A percentile compares a stretch with the other conserved stretches of the same genome.
Conservation (phyloP, 2,797 vertebrate genomes). For the Heteromormyrus szaboi region DNA sequence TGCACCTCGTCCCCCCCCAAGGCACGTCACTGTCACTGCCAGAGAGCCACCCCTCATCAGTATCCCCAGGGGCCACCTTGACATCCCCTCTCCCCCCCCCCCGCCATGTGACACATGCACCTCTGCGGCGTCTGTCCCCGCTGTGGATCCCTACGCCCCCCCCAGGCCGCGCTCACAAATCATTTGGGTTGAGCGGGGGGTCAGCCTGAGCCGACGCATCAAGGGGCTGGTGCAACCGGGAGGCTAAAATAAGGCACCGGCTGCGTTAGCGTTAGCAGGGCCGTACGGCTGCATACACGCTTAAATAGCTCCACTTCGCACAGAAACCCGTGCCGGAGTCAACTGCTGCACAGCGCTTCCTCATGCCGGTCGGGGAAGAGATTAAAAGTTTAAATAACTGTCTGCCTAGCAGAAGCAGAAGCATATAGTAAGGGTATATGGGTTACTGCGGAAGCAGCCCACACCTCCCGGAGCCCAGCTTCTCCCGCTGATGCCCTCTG, state of each 20-base stretch:
- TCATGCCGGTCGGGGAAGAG: not conserved
- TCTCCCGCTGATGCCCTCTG: not conserved
- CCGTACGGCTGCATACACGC: not conserved
- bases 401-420: not conserved
- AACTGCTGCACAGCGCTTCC: not conserved
- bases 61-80: not conserved
- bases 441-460: not conserved
- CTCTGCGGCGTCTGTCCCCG: not conserved
- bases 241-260: not conserved
- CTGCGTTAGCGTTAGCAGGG: not conserved
- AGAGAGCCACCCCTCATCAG: not conserved
- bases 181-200: not conserved
- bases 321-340: not conserved
- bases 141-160: not conserved
- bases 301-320: not conserved
- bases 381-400: not conserved
- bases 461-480: not conserved
- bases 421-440: not conserved
- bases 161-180: not conserved
- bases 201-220: not conserved
- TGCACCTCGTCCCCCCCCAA: not conserved
- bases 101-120: not conserved
- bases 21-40: not conserved
- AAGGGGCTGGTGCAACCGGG: not conserved
- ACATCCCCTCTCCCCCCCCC: not conserved